Evolutionary conservation across 2,113 vertebrate species (phyloP).

Genomic region (Noturus placidus): DNA sequence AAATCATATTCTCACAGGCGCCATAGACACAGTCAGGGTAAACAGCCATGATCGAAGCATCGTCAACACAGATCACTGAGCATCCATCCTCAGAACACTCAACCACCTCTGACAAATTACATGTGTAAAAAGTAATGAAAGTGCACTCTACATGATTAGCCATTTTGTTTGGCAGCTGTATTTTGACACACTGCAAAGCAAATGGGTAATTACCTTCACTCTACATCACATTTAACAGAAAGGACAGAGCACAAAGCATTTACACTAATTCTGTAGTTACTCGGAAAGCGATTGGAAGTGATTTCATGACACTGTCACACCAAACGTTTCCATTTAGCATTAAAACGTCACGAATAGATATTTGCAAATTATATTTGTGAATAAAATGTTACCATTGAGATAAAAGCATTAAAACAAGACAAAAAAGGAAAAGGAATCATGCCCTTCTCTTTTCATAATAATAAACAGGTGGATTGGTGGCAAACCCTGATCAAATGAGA

Average conservation of each 20-base stretch:
- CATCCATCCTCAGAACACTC: conserved; percentile 57
- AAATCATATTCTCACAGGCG: background rate
- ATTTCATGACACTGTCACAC: conserved; percentile 3
- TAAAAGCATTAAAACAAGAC: background rate
- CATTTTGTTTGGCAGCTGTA: conserved; percentile 75
- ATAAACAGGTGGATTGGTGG: background rate
- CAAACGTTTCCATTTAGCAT: background rate
- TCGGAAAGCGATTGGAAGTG: background rate
- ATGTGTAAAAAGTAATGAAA: conserved; percentile 65
- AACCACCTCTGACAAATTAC: conserved; percentile 70
- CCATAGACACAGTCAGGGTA: background rate
- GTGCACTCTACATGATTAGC: conserved; percentile 71
- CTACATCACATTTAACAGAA: conserved; percentile 30
- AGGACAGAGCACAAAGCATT: conserved; percentile 38
- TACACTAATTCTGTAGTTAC: conserved; percentile 23
- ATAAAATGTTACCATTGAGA: background rate
- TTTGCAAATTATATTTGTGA: background rate
- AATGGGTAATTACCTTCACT: conserved; percentile 62
- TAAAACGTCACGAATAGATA: background rate
- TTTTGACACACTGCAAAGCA: conserved; percentile 71
- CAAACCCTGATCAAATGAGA: conserved; percentile 43
- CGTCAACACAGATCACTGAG: conserved; percentile 57
- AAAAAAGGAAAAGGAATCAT: background rate
- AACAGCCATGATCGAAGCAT: conserved; percentile 44
- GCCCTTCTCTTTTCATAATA: conserved; percentile 14